A percentile compares a stretch with the other conserved stretches of the same genome.
Conservation (phyloP, 2,888 invertebrate genomes). For the Drosophila paramelanica region DNA sequence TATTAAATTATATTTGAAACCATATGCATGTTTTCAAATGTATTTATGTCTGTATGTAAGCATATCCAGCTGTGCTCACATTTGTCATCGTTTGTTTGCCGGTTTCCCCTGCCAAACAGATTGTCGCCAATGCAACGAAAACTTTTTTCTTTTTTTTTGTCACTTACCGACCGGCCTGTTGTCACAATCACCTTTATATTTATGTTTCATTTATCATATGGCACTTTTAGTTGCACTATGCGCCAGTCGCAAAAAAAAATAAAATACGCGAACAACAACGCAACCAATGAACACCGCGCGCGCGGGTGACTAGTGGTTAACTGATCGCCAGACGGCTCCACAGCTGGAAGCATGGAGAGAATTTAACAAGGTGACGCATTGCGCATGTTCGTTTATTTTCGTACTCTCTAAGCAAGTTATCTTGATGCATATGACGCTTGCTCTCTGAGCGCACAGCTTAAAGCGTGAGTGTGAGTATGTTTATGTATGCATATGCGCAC, state of each 20-base stretch:
- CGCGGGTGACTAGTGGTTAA: slow-evolving; percentile 62
- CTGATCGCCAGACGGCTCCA: slow-evolving; percentile 51
- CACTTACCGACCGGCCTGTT: slow-evolving; percentile 61
- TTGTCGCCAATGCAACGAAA: slow-evolving; percentile 6
- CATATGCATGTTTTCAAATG: slow-evolving; percentile 4
- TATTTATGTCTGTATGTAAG: slow-evolving; percentile 18
- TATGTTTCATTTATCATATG: slow-evolving; percentile 53
- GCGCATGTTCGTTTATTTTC: slow-evolving; percentile 26
- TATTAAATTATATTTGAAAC: slow-evolving; percentile 18
- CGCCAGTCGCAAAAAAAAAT: slow-evolving; percentile 35
- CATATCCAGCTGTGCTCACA: slow-evolving; percentile 29
- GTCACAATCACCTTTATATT: slow-evolving; percentile 35
- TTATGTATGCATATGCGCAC: not conserved
- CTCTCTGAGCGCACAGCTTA: slow-evolving; percentile 8
- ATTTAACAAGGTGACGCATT: slow-evolving; percentile 35
- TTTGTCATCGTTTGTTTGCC: slow-evolving; percentile 48
- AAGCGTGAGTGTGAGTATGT: not conserved
- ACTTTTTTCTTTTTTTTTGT: slow-evolving; percentile 1
- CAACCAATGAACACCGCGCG: slow-evolving; percentile 54
- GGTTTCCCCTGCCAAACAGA: slow-evolving; percentile 27
- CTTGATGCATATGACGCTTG: slow-evolving; percentile 18
- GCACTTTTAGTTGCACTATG: slow-evolving; percentile 40
- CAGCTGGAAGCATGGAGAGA: slow-evolving; percentile 50
- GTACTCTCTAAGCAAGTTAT: slow-evolving; percentile 7
- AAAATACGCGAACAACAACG: slow-evolving; percentile 34